These are phyloP conservation scores for Epistrophella euchroma DNA, from an alignment of 2,888 invertebrate genomes.

Conservation along the genomic window DNA sequence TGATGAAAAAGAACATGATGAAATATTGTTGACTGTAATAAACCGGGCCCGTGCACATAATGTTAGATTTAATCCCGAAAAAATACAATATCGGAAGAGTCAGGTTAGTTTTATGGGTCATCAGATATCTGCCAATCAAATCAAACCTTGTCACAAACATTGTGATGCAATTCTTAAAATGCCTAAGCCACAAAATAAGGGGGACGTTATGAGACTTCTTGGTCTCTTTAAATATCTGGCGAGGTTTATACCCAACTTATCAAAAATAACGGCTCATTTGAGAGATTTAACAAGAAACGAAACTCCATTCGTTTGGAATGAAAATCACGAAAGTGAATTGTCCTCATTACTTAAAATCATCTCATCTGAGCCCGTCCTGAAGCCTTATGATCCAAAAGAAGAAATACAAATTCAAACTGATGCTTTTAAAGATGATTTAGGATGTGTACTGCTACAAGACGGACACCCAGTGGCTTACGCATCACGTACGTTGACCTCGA, in stretches of 20 bases:
- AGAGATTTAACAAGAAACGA: slow-evolving; percentile 14
- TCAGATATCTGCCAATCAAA: slow-evolving; percentile 72
- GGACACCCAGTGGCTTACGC: no score
- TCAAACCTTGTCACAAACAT: slow-evolving; percentile 48
- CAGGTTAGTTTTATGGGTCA: slow-evolving; percentile 77
- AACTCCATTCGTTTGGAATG: no score
- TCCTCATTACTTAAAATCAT: no score
- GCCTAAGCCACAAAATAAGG: slow-evolving; percentile 47
- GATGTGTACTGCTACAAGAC: no score
- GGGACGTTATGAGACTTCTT: slow-evolving; percentile 51
- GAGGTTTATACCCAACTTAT: slow-evolving; percentile 73
- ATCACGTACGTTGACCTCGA: no score
- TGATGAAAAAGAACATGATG: no score
- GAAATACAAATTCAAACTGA: no score
- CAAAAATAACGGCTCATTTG: slow-evolving; percentile 40
- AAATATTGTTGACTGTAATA: no score
- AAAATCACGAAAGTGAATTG: no score
- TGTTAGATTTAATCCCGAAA: slow-evolving; percentile 77
- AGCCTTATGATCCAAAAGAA: no score
- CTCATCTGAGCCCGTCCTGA: no score
- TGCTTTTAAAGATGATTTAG: no score
- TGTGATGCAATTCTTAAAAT: slow-evolving; percentile 59
- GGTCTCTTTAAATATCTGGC: slow-evolving; percentile 70
- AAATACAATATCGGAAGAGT: slow-evolving; percentile 75
- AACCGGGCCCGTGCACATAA: background rate